Evolutionary conservation across 2,113 vertebrate genomes (phyloP), one percentile per base, ranked within the genome.

Genomic region (Probosciger aterrimus): DNA sequence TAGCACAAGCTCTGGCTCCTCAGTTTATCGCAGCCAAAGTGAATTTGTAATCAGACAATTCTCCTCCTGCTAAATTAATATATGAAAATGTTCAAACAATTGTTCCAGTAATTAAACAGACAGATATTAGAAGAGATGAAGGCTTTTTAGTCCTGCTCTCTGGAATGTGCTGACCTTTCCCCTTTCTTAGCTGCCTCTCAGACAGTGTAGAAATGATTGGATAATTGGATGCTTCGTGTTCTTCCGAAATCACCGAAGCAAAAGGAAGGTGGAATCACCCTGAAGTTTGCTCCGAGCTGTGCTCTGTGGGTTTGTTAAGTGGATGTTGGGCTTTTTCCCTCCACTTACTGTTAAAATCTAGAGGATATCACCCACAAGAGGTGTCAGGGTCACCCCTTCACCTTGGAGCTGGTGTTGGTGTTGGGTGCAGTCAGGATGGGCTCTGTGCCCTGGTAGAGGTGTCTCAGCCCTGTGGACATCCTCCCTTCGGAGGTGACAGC

Each of bases 51-150:
- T 94, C 96, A 85, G 17, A 90, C 95, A 90, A 92, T 95, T 95
- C 93, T 92, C 81, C 87, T 91, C 70, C 92, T 76, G 91, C 91
- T 97, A 96, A 96, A 97, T 97, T 96, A 97, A 96, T 97, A 88
- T 75, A 95, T 97, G 96, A 85, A 96, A 97, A 96, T 96, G 97
- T 97, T 97, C 94, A 96, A 97, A 97, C 95, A 94, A 96, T 97
- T 93, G 97, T 97, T 96, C 92, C 93, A 95, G 95, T 97, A 97
- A 97, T 97, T 97, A 97, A 97, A 95, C 91, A 98, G 96, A 67
- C 91, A 93, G 89, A 96, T 94, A 96, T 94, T 96, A 95, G 83
- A 88, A 88, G 77, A 92, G 93, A 95, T 86, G 83, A 96, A 95
- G 90, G 95, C 93, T 24, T 93, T 95, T 95, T 71, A 95, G 87